phyloP scores from a whole-genome alignment of 2,888 invertebrate genomes.

The Uloborus plumipes region DNA sequence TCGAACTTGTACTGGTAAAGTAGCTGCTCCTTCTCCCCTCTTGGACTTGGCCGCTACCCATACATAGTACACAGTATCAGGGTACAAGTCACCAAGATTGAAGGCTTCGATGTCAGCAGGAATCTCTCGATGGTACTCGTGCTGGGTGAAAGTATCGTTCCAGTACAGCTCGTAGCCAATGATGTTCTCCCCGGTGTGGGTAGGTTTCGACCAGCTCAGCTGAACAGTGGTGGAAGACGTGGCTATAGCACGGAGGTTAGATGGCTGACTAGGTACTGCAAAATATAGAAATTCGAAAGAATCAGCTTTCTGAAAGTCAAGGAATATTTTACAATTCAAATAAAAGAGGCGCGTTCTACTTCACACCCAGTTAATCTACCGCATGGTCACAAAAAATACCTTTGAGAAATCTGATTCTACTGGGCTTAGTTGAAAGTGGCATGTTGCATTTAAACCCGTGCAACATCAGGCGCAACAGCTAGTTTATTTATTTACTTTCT shows the following conservation, averaged over 20 bases:
- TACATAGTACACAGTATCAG: conserved; percentile 96
- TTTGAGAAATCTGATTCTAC: too few species aligned
- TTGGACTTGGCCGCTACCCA: conserved; percentile 95
- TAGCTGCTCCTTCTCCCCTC: conserved; percentile 94
- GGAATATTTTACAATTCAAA: too few species aligned
- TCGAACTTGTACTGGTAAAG: conserved; percentile 91
- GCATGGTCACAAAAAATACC: too few species aligned
- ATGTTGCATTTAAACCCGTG: too few species aligned
- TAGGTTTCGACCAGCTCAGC: conserved; percentile 92
- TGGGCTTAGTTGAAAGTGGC: too few species aligned
- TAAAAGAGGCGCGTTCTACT: too few species aligned
- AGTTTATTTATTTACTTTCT: too few species aligned
- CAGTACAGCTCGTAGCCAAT: conserved; percentile 96
- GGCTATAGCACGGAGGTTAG: conserved; percentile 87
- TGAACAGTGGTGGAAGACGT: conserved; percentile 91
- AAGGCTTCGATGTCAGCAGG: conserved; percentile 84
- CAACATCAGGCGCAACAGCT: too few species aligned
- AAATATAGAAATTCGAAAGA: conserved; percentile 32
- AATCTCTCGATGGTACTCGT: conserved; percentile 75
- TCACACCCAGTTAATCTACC: too few species aligned
- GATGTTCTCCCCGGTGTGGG: conserved; percentile 92
- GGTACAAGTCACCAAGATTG: conserved; percentile 90
- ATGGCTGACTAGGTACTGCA: conserved; percentile 95
- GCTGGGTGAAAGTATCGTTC: conserved; percentile 90
- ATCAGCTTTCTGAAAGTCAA: too few species aligned